These are phyloP conservation scores for Nomada fabriciana DNA, from an alignment of 2,888 invertebrate genomes.

Conservation along the genomic window DNA sequence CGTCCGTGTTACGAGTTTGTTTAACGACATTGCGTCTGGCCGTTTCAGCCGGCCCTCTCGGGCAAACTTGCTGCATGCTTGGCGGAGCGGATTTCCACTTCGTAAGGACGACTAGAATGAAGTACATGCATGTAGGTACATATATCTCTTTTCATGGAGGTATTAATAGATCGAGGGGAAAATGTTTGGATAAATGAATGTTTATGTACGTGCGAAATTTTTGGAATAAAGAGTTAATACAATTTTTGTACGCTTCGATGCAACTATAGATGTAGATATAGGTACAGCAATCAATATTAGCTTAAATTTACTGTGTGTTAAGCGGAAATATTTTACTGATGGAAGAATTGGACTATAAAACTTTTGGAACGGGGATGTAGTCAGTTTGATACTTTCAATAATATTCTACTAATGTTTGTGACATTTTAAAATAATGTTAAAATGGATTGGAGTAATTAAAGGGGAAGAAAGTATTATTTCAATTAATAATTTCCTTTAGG, in stretches of 20 bases:
- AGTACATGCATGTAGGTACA: background rate
- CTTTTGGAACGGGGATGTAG: background rate
- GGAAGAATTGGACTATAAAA: background rate
- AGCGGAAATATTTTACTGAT: no score
- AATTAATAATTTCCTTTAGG: no score
- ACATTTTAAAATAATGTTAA: no score
- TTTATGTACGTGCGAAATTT: no score
- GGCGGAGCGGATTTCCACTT: constrained; percentile 7
- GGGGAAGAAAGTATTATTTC: no score
- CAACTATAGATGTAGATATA: no score
- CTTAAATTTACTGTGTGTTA: no score
- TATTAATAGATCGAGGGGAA: background rate
- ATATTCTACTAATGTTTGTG: background rate
- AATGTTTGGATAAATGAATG: no score
- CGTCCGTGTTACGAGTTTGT: constrained; percentile 70
- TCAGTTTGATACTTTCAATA: background rate
- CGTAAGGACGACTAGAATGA: background rate
- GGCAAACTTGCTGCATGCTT: background rate
- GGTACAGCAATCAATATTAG: no score
- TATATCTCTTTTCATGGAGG: background rate
- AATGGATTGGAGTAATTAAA: background rate
- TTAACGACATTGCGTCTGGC: constrained; percentile 64
- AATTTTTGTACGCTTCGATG: no score
- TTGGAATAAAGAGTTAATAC: no score
- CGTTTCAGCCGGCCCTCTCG: constrained; percentile 17